Percentiles rank a stretch among this genome's conserved stretches.
These are phyloP conservation scores for Ladona fulva DNA, from an alignment of 1,140 invertebrate species.

Conservation along the genomic window DNA sequence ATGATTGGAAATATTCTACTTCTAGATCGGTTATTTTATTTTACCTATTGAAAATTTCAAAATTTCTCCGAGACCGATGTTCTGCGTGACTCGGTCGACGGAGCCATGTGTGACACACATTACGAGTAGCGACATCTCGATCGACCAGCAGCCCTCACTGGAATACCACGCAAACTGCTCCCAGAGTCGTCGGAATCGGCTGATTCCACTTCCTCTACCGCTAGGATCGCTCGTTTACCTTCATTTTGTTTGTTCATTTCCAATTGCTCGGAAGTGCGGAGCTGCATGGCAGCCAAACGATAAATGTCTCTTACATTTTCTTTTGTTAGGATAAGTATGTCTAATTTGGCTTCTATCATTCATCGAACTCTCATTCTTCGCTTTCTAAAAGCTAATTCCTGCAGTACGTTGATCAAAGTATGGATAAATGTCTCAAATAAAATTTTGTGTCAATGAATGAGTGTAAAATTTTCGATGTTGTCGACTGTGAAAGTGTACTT, in stretches of 20 bases:
- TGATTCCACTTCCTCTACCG: constrained; percentile 21
- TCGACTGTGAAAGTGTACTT: no score
- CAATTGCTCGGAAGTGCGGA: neutral
- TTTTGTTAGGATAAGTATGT: no score
- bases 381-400: no score
- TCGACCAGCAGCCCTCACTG: constrained; percentile 22
- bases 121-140: constrained; percentile 21
- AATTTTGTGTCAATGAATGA: no score
- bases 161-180: constrained; percentile 20
- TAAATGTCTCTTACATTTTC: no score
- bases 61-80: constrained; percentile 8
- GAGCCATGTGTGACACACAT: constrained; percentile 25
- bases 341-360: no score
- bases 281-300: neutral
- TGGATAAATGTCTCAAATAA: no score
- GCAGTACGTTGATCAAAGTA: no score
- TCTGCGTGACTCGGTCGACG: neutral
- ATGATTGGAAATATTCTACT: no score
- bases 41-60: neutral
- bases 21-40: neutral
- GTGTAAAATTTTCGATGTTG: no score
- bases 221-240: neutral
- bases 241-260: neutral
- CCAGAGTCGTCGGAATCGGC: constrained; percentile 18
- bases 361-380: no score